Evolutionary conservation across 2,888 invertebrate species (phyloP).

Genomic region (Hartigia nigra): DNA sequence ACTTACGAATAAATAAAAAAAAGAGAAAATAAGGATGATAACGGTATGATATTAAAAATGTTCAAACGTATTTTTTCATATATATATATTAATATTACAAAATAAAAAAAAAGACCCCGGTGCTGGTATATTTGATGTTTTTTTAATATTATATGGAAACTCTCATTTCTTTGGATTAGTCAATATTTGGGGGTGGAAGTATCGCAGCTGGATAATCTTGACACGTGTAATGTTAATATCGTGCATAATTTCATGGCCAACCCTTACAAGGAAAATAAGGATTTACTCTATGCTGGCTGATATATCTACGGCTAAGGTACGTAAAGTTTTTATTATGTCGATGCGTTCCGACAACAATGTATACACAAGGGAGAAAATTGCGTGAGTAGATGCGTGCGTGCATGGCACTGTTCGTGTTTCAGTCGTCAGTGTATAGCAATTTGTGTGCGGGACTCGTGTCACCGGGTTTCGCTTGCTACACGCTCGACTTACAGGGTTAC

Average conservation of each 20-base stretch:
- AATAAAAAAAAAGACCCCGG: neutral
- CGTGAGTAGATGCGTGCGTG: neutral
- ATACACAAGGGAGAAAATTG: neutral
- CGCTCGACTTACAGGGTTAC: neutral
- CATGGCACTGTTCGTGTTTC: neutral
- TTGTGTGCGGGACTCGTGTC: neutral
- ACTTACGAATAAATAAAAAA: too few species aligned
- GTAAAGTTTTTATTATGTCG: neutral
- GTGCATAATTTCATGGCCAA: neutral
- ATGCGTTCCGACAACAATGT: neutral
- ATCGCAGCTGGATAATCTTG: neutral
- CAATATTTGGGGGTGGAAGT: neutral
- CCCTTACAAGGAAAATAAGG: neutral
- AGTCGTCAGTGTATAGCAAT: neutral
- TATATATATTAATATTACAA: conserved; percentile 29
- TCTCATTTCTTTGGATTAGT: neutral
- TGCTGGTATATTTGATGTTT: neutral
- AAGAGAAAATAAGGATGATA: neutral
- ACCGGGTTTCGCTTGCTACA: neutral
- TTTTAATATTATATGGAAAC: neutral
- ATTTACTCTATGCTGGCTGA: neutral
- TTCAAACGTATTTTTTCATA: conserved; percentile 46
- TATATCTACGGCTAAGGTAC: neutral
- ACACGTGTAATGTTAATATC: neutral
- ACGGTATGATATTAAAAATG: conserved; percentile 27